A percentile compares a stretch with the other conserved stretches of the same genome.
These are phyloP conservation scores for Mixornis gularis DNA, from an alignment of 2,113 vertebrate genomes.

Conservation along the genomic window DNA sequence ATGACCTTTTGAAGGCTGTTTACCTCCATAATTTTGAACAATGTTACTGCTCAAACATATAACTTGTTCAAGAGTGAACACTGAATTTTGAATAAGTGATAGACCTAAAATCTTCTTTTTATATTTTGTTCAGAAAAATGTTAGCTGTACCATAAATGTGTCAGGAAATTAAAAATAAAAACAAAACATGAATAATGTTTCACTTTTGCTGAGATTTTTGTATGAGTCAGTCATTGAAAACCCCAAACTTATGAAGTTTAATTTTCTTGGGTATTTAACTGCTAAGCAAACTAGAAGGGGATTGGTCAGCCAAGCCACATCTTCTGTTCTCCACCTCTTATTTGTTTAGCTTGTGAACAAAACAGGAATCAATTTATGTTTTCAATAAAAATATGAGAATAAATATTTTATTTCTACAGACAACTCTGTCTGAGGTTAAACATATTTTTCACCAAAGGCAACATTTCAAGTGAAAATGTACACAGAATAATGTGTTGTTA, in stretches of 20 bases:
- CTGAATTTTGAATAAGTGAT: neutral
- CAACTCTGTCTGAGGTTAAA: neutral
- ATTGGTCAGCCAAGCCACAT: neutral
- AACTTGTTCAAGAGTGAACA: fast-evolving
- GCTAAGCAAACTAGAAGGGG: neutral
- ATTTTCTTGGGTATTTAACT: neutral
- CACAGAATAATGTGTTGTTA: neutral
- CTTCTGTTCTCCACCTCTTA: neutral
- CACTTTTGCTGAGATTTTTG: neutral
- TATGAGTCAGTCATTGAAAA: neutral
- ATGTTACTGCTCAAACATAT: neutral
- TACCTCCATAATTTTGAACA: neutral
- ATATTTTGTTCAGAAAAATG: neutral
- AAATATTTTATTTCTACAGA: neutral
- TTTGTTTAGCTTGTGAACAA: neutral
- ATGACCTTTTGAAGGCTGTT: neutral
- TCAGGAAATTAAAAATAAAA: neutral
- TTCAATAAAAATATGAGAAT: neutral
- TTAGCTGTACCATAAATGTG: neutral
- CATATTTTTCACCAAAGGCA: neutral
- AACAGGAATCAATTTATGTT: neutral
- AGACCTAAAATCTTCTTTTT: neutral
- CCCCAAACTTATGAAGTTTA: fast-evolving
- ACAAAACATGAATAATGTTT: fast-evolving
- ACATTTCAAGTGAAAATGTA: neutral